Percentiles rank a stretch among this genome's conserved stretches.
These are phyloP conservation scores for Gastracanthus pulcherrimus DNA, from an alignment of 2,888 invertebrate genomes.

Conservation along the genomic window DNA sequence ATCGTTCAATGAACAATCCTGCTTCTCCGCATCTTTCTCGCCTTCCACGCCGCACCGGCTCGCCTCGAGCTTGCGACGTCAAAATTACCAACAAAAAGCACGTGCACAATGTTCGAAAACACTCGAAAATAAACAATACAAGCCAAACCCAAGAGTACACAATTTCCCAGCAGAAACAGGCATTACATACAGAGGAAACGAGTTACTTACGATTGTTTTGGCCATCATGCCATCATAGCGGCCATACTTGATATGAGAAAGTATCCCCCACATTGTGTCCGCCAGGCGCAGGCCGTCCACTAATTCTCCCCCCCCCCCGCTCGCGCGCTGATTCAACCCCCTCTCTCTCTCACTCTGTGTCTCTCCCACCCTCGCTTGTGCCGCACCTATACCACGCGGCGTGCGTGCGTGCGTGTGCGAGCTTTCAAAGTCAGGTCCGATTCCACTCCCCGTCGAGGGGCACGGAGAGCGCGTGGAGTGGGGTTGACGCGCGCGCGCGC, in stretches of 20 bases:
- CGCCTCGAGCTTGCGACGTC: background rate
- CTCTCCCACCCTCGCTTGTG: constrained; percentile 2
- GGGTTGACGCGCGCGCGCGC: constrained; percentile 17
- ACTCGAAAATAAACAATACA: background rate
- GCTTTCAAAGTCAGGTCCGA: constrained; percentile 71
- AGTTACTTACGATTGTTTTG: constrained; percentile 76
- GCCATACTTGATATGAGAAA: constrained; percentile 78
- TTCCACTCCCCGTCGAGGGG: background rate
- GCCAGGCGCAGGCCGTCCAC: constrained; percentile 71
- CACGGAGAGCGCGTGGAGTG: constrained; percentile 36
- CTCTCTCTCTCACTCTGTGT: background rate
- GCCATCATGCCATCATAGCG: constrained; percentile 77
- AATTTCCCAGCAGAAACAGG: too few relatives aligned
- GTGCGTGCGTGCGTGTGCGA: constrained; percentile 55
- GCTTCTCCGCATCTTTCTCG: too few relatives aligned
- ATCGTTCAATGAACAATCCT: too few relatives aligned
- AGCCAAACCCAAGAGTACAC: too few relatives aligned
- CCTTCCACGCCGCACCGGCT: too few relatives aligned
- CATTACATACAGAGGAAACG: background rate
- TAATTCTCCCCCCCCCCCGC: constrained; percentile 74
- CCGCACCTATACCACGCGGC: constrained; percentile 44
- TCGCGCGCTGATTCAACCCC: constrained; percentile 21
- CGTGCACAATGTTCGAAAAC: background rate
- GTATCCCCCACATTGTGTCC: constrained; percentile 75
- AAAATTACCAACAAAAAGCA: background rate